Conservation (phyloP, 2,888 invertebrate genomes). For the Sesia bembeciformis region DNA sequence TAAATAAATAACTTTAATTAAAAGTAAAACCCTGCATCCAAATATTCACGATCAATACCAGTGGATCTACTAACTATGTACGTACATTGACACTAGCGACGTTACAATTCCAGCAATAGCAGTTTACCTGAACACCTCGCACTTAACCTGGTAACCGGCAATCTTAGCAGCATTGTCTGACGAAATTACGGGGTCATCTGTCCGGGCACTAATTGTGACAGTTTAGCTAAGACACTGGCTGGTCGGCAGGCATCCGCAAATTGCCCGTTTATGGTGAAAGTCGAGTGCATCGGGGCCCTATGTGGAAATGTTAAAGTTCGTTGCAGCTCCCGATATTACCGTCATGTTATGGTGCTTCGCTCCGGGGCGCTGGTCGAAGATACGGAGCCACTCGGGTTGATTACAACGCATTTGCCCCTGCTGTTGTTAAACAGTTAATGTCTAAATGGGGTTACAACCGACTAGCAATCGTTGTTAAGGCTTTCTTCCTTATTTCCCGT, state of each 20-base stretch:
- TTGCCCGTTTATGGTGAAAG: slow-evolving; percentile 70
- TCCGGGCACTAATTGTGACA: slow-evolving; percentile 69
- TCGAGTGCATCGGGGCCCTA: slow-evolving; percentile 49
- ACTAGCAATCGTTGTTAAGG: too few relatives aligned
- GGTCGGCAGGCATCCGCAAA: slow-evolving; percentile 62
- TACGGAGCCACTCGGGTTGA: slow-evolving; percentile 25
- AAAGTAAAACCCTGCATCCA: too few relatives aligned
- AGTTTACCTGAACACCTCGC: slow-evolving; percentile 30
- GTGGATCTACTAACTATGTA: too few relatives aligned
- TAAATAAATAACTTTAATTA: too few relatives aligned
- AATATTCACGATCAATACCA: too few relatives aligned
- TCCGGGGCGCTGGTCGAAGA: slow-evolving; percentile 41
- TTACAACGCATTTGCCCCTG: slow-evolving; percentile 7
- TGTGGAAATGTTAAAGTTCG: slow-evolving; percentile 68
- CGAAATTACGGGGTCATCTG: slow-evolving; percentile 69
- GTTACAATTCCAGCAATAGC: slow-evolving; percentile 27
- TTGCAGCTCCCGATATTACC: slow-evolving; percentile 55
- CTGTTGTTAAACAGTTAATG: too few relatives aligned
- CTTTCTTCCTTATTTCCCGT: too few relatives aligned
- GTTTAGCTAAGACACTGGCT: slow-evolving; percentile 64
- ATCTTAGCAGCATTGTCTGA: slow-evolving; percentile 40
- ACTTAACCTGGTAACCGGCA: slow-evolving; percentile 57
- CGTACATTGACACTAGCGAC: slow-evolving; percentile 10
- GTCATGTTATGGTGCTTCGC: slow-evolving; percentile 51
- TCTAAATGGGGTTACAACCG: too few relatives aligned